These are phyloP conservation scores for Axea sp. DNA, from an alignment of 2,888 invertebrate genomes.

Conservation along the genomic window DNA sequence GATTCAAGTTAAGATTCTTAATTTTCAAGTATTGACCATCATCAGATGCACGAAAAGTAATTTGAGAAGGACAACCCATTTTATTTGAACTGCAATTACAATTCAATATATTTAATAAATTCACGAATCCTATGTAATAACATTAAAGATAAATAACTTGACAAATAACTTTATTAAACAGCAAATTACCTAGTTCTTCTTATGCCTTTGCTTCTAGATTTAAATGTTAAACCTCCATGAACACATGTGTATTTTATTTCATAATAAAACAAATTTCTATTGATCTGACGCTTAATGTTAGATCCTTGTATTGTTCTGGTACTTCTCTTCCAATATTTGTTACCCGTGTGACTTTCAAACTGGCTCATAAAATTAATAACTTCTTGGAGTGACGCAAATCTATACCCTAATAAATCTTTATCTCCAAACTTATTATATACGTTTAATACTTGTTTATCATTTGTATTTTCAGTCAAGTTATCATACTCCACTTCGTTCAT, in stretches of 20 bases:
- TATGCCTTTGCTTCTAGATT: slow-evolving; percentile 42
- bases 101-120: not conserved
- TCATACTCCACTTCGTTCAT: slow-evolving; percentile 14
- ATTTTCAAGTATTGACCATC: slow-evolving; percentile 39
- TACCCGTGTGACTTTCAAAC: slow-evolving; percentile 23
- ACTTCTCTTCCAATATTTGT: slow-evolving; percentile 41
- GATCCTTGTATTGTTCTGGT: slow-evolving; percentile 33
- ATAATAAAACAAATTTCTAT: slow-evolving; percentile 35
- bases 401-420: slow-evolving; percentile 23
- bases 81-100: slow-evolving; percentile 32
- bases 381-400: slow-evolving; percentile 27
- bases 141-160: too few species aligned
- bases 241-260: slow-evolving; percentile 43
- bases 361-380: slow-evolving; percentile 37
- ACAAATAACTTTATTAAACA: not conserved
- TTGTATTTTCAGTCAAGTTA: not conserved
- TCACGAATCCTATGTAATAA: too few species aligned
- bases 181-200: slow-evolving; percentile 36
- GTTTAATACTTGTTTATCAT: not conserved
- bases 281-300: slow-evolving; percentile 32
- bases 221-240: slow-evolving; percentile 41
- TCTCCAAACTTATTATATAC: slow-evolving; percentile 18
- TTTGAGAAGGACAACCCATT: slow-evolving; percentile 37
- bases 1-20: slow-evolving; percentile 28
- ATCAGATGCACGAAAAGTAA: slow-evolving; percentile 32